Percentiles rank a stretch among this genome's conserved stretches.
Conservation (phyloP, 1,140 invertebrate genomes). For the Argopecten irradians region DNA sequence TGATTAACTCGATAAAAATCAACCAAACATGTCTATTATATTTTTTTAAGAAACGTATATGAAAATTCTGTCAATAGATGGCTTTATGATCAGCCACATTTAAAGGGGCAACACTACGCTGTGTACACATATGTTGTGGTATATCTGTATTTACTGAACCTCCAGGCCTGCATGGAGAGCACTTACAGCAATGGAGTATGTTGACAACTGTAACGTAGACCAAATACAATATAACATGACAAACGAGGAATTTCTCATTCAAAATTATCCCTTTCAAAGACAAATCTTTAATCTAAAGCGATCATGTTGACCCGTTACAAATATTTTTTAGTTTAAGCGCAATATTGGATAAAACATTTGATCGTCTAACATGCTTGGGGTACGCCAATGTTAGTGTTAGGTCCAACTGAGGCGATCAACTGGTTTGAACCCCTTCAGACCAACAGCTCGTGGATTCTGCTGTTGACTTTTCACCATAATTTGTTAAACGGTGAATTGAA, state of each 20-base stretch:
- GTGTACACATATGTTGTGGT: background rate
- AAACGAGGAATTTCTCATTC: background rate
- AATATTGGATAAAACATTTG: background rate
- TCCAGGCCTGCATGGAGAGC: background rate
- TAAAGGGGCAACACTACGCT: background rate
- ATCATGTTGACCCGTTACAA: background rate
- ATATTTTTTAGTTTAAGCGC: background rate
- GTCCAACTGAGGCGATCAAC: background rate
- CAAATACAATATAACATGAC: background rate
- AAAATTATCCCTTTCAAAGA: too few relatives aligned
- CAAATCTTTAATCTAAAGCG: too few relatives aligned
- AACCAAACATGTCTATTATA: too few relatives aligned
- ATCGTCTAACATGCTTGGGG: background rate
- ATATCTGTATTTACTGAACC: background rate
- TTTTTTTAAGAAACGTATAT: background rate
- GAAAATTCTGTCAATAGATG: background rate
- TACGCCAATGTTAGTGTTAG: background rate
- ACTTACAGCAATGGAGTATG: background rate
- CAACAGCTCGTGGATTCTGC: background rate
- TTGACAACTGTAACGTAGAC: conserved; percentile 13
- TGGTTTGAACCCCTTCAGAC: background rate
- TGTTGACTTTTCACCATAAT: background rate
- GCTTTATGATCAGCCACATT: background rate
- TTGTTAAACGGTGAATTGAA: background rate
- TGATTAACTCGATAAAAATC: background rate